Conservation (phyloP, 2,797 vertebrate genomes). For the Coendou prehensilis region DNA sequence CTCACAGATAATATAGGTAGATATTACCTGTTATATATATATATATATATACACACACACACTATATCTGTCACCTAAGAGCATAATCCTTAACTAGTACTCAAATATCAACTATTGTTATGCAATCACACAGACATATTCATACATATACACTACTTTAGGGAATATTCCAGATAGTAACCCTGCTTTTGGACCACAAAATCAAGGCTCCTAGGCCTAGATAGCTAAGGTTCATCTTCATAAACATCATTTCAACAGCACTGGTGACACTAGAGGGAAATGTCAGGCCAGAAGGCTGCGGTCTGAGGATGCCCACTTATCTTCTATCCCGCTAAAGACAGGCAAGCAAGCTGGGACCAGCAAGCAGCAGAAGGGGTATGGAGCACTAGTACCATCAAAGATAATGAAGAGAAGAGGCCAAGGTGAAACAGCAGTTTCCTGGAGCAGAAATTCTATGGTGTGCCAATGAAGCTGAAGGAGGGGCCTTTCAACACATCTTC, state of each 20-base stretch:
- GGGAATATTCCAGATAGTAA: slow-evolving; percentile 1
- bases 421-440: background rate
- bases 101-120: background rate
- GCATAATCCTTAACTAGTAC: background rate
- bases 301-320: background rate
- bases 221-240: background rate
- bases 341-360: background rate
- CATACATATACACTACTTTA: background rate
- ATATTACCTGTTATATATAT: background rate
- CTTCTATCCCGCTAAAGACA: background rate
- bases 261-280: background rate
- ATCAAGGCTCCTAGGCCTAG: background rate
- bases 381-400: background rate
- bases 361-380: background rate
- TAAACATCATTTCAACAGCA: background rate
- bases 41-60: background rate
- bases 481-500: background rate
- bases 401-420: background rate
- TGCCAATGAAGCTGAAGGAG: background rate
- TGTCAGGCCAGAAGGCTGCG: background rate
- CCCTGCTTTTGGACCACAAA: background rate
- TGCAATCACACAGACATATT: background rate
- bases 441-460: background rate
- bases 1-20: background rate
- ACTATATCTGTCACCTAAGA: background rate